Evolutionary conservation across 2,797 vertebrate genomes (phyloP), one percentile per base, ranked within the genome.

Genomic region (Podarcis siculus): DNA sequence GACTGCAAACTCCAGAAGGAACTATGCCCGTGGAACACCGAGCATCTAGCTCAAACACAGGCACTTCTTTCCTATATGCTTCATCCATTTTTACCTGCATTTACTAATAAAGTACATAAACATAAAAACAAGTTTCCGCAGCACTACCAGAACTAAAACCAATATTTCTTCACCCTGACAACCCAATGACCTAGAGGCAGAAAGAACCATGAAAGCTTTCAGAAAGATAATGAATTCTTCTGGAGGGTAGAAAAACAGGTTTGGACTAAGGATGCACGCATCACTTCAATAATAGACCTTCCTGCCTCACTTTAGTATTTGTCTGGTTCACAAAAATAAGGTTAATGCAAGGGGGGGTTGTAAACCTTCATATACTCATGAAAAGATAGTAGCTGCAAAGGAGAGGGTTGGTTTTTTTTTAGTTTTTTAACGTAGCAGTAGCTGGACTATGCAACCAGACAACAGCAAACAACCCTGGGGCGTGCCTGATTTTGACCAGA

Each of bases 401-500:
- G 5, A 21, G 32, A 39, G 64, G 30, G 49, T 8, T 55, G 39
- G 39, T 27, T 55, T 67, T 64, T 37, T 49, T 30, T 55, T 72
- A 25, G 32, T 15, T 30, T 25, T 35, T 49, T 45, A 19, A 76
- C 4, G 39, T 13, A 66, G 86, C 69, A 87, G 58, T 82, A 27
- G n/a, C 37, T 82, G 49, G 58, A 66, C 37, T 75, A n/a, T 42
- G 55, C 79, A 87, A 87, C 79, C 12, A 21, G 35, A 73, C 30
- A 73, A 82, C 55, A 75, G 30, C 79, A 76, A 66, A 82, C 21
- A 82, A 73, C 32, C 55, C 58, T 76, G 79, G 58, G 79, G 79
- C 86, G 76, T 82, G 79, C n/a, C 19, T 69, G 61, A 69, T 88
- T 83, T 69, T 78, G 23, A 83, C 75, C 45, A 83, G 61, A 83